Percentiles rank a stretch among this genome's conserved stretches.
These are phyloP conservation scores for Chrysocyon brachyurus DNA, from an alignment of 2,797 vertebrate genomes.

Conservation along the genomic window DNA sequence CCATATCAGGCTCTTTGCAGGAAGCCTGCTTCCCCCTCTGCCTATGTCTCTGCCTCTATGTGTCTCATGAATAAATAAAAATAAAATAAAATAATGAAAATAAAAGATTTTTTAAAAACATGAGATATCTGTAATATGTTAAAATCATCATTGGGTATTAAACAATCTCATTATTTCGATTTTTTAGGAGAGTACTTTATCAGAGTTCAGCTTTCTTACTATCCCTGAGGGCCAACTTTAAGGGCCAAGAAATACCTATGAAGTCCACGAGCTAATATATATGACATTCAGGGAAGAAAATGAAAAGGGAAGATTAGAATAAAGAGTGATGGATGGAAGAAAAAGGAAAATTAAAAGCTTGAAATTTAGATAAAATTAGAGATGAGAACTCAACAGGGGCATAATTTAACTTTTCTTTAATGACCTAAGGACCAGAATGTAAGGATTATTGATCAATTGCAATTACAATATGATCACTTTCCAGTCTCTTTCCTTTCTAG, in stretches of 20 bases:
- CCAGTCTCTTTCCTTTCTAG: not conserved
- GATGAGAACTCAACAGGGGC: not conserved
- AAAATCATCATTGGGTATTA: not conserved
- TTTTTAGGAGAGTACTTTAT: slow-evolving; percentile 38
- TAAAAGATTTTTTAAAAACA: not conserved
- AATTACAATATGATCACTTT: not conserved
- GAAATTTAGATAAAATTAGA: slow-evolving; percentile 28
- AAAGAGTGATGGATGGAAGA: not conserved
- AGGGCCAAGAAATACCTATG: slow-evolving; percentile 30
- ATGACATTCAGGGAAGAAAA: slow-evolving; percentile 9
- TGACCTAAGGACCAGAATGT: not conserved
- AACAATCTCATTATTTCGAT: slow-evolving; percentile 10
- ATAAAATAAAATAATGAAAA: too few species aligned
- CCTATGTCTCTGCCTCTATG: too few species aligned
- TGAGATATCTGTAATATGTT: not conserved
- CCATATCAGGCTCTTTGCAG: too few species aligned
- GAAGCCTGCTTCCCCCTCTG: too few species aligned
- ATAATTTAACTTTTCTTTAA: slow-evolving; percentile 8
- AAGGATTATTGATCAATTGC: not conserved
- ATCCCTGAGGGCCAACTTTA: not conserved
- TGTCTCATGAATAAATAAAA: too few species aligned
- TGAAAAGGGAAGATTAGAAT: not conserved
- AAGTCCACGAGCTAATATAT: not conserved
- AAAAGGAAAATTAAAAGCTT: not conserved
- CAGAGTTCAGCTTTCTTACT: not conserved